A percentile compares a stretch with the other conserved stretches of the same genome.
Conservation (phyloP, 1,140 invertebrate genomes). For the Paracyclopina nana region DNA sequence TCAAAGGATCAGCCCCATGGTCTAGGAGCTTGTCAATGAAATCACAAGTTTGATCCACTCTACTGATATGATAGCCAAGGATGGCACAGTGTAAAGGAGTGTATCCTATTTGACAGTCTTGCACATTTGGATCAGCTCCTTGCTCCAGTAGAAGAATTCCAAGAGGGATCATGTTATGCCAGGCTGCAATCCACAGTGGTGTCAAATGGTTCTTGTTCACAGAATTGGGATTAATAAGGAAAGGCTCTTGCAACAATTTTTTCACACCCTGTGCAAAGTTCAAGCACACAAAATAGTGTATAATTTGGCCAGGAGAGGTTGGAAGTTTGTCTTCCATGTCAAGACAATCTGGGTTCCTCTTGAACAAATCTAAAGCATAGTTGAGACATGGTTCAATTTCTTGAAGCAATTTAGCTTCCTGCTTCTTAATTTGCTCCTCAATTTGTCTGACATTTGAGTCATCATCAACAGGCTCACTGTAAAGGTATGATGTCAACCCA, state of each 20-base stretch:
- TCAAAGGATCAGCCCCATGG: background rate
- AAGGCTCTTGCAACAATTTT: background rate
- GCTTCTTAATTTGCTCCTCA: background rate
- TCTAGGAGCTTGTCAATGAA: constrained; percentile 8
- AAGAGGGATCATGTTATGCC: background rate
- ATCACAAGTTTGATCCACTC: constrained; percentile 3
- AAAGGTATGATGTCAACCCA: background rate
- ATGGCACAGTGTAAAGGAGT: constrained; percentile 8
- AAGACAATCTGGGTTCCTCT: constrained; percentile 1
- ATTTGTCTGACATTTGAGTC: background rate
- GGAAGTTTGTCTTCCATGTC: background rate
- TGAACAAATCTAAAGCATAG: background rate
- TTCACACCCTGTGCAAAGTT: background rate
- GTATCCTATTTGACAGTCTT: background rate
- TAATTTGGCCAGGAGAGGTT: constrained; percentile 6
- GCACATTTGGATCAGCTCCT: background rate
- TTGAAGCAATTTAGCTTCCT: background rate
- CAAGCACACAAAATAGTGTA: constrained; percentile 3
- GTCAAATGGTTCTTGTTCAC: constrained; percentile 8
- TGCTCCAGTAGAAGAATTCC: background rate
- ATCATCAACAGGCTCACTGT: background rate
- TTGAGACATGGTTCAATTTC: background rate
- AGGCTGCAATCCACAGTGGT: background rate
- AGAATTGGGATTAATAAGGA: constrained; percentile 7
- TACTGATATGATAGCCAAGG: background rate